A percentile compares a stretch with the other conserved stretches of the same genome.
phyloP scores from a whole-genome alignment of 1,140 invertebrate species.

The Philopotamus ludificatus region DNA sequence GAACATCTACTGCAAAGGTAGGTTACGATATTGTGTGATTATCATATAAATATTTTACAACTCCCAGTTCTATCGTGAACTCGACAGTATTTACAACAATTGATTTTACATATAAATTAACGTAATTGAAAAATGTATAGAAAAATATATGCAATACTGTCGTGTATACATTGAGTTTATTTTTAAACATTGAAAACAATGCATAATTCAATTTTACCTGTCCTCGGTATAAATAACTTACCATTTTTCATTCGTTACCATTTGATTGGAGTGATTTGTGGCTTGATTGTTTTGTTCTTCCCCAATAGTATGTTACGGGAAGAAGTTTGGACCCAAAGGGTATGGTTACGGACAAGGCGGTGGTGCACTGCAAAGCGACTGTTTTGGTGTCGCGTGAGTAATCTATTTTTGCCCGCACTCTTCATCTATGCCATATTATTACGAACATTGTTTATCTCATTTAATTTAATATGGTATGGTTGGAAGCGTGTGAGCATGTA shows the following conservation, averaged over 20 bases:
- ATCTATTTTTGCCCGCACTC: conserved; percentile 8
- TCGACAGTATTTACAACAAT: too few relatives aligned
- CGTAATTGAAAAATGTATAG: too few relatives aligned
- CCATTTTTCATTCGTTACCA: not conserved
- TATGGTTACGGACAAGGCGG: conserved; percentile 92
- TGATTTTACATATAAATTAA: too few relatives aligned
- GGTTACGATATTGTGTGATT: too few relatives aligned
- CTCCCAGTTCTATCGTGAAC: too few relatives aligned
- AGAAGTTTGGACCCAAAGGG: conserved; percentile 91
- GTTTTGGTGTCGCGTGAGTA: conserved; percentile 71
- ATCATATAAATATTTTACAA: too few relatives aligned
- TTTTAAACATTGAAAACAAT: too few relatives aligned
- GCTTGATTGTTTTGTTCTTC: conserved; percentile 30
- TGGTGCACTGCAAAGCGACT: conserved; percentile 85
- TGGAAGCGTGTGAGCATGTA: conserved; percentile 16
- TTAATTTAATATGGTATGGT: conserved; percentile 13
- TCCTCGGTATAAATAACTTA: not conserved
- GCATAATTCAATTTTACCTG: too few relatives aligned
- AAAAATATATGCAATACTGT: too few relatives aligned
- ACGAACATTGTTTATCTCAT: not conserved
- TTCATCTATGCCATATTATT: conserved; percentile 12
- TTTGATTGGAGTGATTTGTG: conserved; percentile 35
- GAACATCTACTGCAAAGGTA: conserved; percentile 98
- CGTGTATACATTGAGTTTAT: too few relatives aligned
- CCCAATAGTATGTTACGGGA: conserved; percentile 84